Evolutionary conservation across 2,797 vertebrate genomes (phyloP), one percentile per base, ranked within the genome.

Genomic region (Bradypus variegatus): DNA sequence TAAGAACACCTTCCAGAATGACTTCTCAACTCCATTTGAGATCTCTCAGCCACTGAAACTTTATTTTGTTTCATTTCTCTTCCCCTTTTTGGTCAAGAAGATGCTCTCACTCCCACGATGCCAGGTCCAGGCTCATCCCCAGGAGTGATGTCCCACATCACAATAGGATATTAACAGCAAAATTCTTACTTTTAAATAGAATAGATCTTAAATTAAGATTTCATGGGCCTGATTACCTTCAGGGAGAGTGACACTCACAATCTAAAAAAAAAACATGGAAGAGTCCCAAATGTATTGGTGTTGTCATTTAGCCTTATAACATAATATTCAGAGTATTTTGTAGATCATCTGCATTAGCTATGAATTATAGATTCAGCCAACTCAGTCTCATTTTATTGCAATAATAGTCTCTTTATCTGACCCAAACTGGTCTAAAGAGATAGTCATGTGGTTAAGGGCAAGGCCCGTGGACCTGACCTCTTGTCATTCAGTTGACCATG

Each of bases 151-250:
- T 45, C 41, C 41, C 41, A 45, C 41, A 45, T 73, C 36, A 31
- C 11, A 45, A 45, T 45, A 86, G 33, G 58, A 90, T 60, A n/a
- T 41, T 83, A 91, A 91, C 19, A 89, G 45, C 45, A 79, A 84
- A 94, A 79, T 67, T 77, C 19, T 58, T 90, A 23, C n/a, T 88
- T 91, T 91, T 81, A 81, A 76, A 62, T 75, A n/a, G 36, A 76
- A 79, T 67, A 41, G 75, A 60, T 62, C 23, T 87, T 62, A 76
- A 19, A 64, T 48, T 80, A 88, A 78, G 86, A 55, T 88, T 14
- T 58, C 33, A 41, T 67, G n/a, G 19, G 38, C 48, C 19, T 67
- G 60, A 27, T 85, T 60, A 81, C 23, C 15, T 79, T 53, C 21
- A 27, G 1, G 25, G 19, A 85, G 58, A 10, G 4, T 50, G 15